These are phyloP conservation scores for Gymnoscopelus microlampas DNA, from an alignment of 2,797 vertebrate species.

Conservation along the genomic window DNA sequence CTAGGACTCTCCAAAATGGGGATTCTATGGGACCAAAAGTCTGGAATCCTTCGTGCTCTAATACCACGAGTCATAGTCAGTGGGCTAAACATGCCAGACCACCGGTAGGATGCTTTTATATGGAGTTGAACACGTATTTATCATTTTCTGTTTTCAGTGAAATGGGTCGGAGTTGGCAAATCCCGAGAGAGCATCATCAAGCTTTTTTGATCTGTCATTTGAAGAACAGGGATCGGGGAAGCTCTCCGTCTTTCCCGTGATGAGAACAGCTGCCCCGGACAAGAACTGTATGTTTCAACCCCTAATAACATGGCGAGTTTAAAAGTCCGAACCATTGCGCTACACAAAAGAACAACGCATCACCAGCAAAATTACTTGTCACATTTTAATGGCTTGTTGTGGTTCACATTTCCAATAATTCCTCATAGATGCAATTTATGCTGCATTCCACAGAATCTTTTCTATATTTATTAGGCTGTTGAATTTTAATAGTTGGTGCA, in stretches of 20 bases:
- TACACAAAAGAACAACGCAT: slow-evolving; percentile 42
- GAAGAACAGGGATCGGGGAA: neutral
- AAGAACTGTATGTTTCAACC: slow-evolving; percentile 45
- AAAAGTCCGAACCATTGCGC: slow-evolving; percentile 36
- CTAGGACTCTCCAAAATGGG: too few species aligned
- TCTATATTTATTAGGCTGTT: slow-evolving; percentile 58
- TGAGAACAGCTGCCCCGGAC: slow-evolving; percentile 16
- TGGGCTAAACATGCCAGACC: too few species aligned
- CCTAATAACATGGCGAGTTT: slow-evolving; percentile 35
- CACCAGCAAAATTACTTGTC: slow-evolving; percentile 71
- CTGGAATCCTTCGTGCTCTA: too few species aligned
- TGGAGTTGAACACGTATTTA: slow-evolving; percentile 11
- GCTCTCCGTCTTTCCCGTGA: neutral
- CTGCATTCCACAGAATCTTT: slow-evolving; percentile 59
- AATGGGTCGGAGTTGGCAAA: slow-evolving; percentile 89
- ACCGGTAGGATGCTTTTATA: too few species aligned
- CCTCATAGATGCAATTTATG: slow-evolving; percentile 44
- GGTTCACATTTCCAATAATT: slow-evolving; percentile 32
- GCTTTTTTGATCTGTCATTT: slow-evolving; percentile 74
- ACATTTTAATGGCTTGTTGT: slow-evolving; percentile 49
- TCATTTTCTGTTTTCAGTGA: slow-evolving; percentile 75
- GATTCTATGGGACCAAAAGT: too few species aligned
- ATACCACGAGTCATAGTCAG: too few species aligned
- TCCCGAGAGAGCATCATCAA: slow-evolving; percentile 87
- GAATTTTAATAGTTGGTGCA: slow-evolving; percentile 40